These are phyloP conservation scores for Chloebia gouldiae DNA, from an alignment of 2,113 vertebrate species.

Conservation along the genomic window DNA sequence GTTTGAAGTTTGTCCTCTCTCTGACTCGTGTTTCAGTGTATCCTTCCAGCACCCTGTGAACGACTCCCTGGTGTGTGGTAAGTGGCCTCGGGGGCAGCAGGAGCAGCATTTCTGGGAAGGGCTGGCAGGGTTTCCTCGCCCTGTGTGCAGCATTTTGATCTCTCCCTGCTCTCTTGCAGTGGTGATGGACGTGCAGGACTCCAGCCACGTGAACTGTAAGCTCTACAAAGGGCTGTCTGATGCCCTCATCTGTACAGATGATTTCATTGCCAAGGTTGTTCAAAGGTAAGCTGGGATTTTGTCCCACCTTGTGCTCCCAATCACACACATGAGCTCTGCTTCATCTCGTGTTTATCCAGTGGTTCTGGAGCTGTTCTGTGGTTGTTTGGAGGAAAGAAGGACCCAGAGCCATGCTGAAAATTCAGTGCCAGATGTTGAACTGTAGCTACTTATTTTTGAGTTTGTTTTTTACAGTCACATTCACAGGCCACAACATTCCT, in stretches of 20 bases:
- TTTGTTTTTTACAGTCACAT: background rate
- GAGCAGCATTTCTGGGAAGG: background rate
- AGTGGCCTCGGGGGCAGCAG: conserved; percentile 51
- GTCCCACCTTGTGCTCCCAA: background rate
- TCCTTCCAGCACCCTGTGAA: conserved; percentile 99
- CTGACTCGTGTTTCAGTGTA: conserved; percentile 93
- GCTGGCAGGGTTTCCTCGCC: background rate
- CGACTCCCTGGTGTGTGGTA: conserved; percentile 96
- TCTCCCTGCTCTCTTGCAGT: conserved; percentile 75
- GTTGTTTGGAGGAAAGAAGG: background rate
- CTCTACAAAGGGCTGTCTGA: conserved; percentile 96
- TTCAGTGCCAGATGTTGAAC: accelerated
- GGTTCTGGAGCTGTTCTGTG: background rate
- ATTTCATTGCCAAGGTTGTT: conserved; percentile 99
- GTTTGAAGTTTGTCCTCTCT: conserved; percentile 97
- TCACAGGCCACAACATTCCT: background rate
- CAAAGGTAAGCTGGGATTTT: conserved; percentile 82
- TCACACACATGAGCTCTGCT: background rate
- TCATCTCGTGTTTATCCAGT: accelerated
- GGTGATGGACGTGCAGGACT: conserved; percentile 97
- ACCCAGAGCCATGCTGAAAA: background rate
- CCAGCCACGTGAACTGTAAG: conserved; percentile 92
- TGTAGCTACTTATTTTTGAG: background rate
- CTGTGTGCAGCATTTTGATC: background rate
- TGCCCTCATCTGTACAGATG: conserved; percentile 96